Evolutionary conservation across 2,888 invertebrate species (phyloP).

Genomic region (Mayetiola destructor): DNA sequence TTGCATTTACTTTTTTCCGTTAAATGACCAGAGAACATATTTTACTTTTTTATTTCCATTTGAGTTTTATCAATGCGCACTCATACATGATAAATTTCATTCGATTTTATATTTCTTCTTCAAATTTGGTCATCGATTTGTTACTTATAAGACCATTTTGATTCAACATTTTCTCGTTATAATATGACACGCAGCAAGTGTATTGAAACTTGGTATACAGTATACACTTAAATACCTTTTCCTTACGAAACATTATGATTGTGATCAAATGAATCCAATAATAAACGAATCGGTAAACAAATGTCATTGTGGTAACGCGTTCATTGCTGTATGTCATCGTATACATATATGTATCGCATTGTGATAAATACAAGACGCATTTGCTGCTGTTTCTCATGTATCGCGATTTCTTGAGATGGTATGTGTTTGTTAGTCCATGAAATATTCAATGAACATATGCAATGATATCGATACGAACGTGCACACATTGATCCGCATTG

Average conservation of each 20-base stretch:
- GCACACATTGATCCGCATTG: background rate
- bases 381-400: background rate
- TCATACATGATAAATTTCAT: too few species aligned
- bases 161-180: too few species aligned
- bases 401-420: background rate
- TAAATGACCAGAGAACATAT: background rate
- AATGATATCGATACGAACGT: background rate
- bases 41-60: background rate
- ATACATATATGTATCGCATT: background rate
- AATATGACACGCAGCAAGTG: too few species aligned
- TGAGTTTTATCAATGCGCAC: background rate
- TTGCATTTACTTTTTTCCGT: background rate
- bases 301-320: conserved; percentile 3
- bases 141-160: too few species aligned
- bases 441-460: conserved; percentile 2
- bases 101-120: background rate
- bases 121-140: background rate
- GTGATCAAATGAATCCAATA: background rate
- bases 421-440: too few species aligned
- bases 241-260: background rate
- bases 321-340: conserved; percentile 2
- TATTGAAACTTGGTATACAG: too few species aligned
- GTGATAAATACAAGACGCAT: background rate
- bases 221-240: too few species aligned
- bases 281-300: too few species aligned